These are phyloP conservation scores for Romanomermis culicivorax DNA, from an alignment of 2,888 invertebrate genomes.

Conservation along the genomic window DNA sequence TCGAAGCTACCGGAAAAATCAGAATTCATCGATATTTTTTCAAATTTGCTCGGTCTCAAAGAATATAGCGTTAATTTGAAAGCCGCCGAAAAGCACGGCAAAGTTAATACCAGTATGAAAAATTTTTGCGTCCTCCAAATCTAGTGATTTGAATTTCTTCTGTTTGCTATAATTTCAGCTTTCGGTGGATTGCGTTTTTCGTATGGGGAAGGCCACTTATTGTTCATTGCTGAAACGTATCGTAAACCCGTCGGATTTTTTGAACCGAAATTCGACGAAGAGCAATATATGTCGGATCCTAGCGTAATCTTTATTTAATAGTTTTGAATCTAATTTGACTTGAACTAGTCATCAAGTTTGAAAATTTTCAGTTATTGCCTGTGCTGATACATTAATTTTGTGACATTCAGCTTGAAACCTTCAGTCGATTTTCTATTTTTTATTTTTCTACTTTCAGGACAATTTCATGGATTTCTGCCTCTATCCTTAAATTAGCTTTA, in stretches of 20 bases:
- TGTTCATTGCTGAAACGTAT: slow-evolving; percentile 22
- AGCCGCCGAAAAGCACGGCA: slow-evolving; percentile 8
- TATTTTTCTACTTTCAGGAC: too few relatives aligned
- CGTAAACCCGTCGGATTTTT: slow-evolving; percentile 13
- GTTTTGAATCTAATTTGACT: not conserved
- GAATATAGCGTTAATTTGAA: slow-evolving; percentile 9
- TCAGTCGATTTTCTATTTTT: too few relatives aligned
- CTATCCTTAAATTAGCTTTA: too few relatives aligned
- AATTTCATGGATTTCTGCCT: too few relatives aligned
- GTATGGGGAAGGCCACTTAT: slow-evolving; percentile 20
- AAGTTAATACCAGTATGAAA: slow-evolving; percentile 4
- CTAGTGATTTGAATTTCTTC: not conserved
- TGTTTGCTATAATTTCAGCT: slow-evolving; percentile 9
- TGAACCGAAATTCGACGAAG: slow-evolving; percentile 9
- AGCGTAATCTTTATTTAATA: not conserved
- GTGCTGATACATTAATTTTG: too few relatives aligned
- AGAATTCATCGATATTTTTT: slow-evolving; percentile 5
- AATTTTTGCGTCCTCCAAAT: too few relatives aligned
- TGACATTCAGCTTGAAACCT: too few relatives aligned
- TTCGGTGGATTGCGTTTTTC: slow-evolving; percentile 22
- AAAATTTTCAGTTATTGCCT: too few relatives aligned
- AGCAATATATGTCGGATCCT: not conserved
- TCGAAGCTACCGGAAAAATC: not conserved
- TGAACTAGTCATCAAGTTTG: not conserved
- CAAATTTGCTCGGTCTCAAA: slow-evolving; percentile 3